Evolutionary conservation across 2,888 invertebrate genomes (phyloP), one percentile per base, ranked within the genome.

Genomic region (Clusia tigrina): DNA sequence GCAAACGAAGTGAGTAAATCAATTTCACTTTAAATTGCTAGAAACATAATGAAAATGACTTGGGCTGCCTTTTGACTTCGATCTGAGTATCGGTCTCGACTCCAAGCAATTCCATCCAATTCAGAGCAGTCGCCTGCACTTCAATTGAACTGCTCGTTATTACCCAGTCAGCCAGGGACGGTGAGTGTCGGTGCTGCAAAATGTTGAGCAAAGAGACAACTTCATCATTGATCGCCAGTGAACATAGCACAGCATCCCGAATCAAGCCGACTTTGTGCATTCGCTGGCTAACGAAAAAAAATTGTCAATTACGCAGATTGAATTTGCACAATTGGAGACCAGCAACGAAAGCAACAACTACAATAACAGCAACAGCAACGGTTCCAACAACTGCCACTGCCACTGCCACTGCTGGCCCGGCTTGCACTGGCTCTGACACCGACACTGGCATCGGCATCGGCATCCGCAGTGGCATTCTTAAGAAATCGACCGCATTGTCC

Each of bases 261-360:
- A n/a, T n/a, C n/a, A 48, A 46, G 32, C 37, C 37, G 53, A 58
- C 57, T 42, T 25, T 20, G 24, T 20, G 17, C 53, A 12, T 23
- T 32, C 22, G 32, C 37, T 37, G 61, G 56, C 58, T 62, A 58
- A 62, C n/a, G 32, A 6, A 32, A 53, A 63, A 64, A 64, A 64
- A 64, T 64, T 64, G 60, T 64, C 64, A 64, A 64, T 64, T 64
- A 64, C 64, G 60, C 42, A 64, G 60, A 64, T 64, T 64, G 60
- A 64, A 53, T 64, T 64, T 63, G 59, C 56, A 59, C 63, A 63
- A 63, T 59, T 60, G 63, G 59, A 63, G 12, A 32, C 2, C 54
- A 54, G 20, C 54, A 23, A 25, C 37, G 37, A 26, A n/a, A n/a
- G n/a, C n/a, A n/a, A n/a, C n/a, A n/a, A n/a, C n/a, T n/a, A n/a